Evolutionary conservation across 2,888 invertebrate genomes (phyloP).

Genomic region (Dysmachus trigonus): DNA sequence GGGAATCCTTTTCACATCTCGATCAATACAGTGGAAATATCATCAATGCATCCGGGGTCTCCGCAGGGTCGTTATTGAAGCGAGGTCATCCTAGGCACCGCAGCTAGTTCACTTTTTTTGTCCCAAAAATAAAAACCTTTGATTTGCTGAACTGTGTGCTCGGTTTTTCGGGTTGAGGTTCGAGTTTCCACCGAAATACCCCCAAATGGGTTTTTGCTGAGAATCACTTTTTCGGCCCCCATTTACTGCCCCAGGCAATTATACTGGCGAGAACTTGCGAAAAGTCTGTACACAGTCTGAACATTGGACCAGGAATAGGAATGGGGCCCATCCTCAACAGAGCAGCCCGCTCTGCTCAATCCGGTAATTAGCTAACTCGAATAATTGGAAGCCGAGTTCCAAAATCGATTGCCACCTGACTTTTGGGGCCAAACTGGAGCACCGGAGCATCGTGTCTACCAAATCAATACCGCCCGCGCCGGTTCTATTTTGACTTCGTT

Average conservation of each 20-base stretch:
- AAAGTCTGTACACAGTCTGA: neutral
- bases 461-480: neutral
- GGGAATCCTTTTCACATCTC: slow-evolving; percentile 8
- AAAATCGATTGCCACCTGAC: slow-evolving; percentile 17
- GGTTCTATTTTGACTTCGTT: slow-evolving; percentile 11
- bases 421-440: slow-evolving; percentile 1
- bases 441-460: neutral
- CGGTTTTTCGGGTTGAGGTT: neutral
- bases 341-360: neutral
- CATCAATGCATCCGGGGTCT: slow-evolving; percentile 46
- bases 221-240: neutral
- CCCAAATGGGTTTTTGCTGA: slow-evolving; percentile 11
- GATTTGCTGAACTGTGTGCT: slow-evolving; percentile 26
- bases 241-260: slow-evolving; percentile 24
- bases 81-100: slow-evolving; percentile 17
- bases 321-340: neutral
- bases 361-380: slow-evolving; percentile 26
- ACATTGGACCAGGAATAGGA: neutral
- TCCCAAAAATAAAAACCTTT: neutral
- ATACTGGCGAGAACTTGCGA: neutral
- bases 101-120: neutral
- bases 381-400: slow-evolving; percentile 12
- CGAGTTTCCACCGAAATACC: neutral
- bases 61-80: slow-evolving; percentile 39
- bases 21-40: slow-evolving; percentile 48